phyloP scores from a whole-genome alignment of 2,888 invertebrate genomes.

The Charanyca ferruginea region DNA sequence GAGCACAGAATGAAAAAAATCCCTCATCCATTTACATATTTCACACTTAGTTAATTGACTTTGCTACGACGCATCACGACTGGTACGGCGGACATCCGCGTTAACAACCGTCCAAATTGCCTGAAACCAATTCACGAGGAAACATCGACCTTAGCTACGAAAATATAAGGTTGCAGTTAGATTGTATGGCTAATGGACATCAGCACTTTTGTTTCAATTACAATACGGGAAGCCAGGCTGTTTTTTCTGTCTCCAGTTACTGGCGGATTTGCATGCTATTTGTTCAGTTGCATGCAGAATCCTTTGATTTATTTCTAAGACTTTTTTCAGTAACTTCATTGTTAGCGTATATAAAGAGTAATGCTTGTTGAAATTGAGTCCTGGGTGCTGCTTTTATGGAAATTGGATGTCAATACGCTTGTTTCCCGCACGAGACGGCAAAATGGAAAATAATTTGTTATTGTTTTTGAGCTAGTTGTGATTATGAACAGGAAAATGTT shows the following conservation, averaged over 20 bases:
- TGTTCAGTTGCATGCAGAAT: constrained; percentile 60
- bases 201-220: constrained; percentile 73
- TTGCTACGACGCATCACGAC: constrained; percentile 70
- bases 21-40: constrained; percentile 77
- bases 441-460: constrained; percentile 33
- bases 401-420: constrained; percentile 50
- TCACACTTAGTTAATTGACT: constrained; percentile 82
- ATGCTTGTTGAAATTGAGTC: constrained; percentile 61
- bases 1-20: constrained; percentile 51
- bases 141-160: constrained; percentile 17
- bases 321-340: constrained; percentile 51
- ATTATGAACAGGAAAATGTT: constrained; percentile 2
- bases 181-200: constrained; percentile 45
- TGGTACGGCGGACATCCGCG: constrained; percentile 69
- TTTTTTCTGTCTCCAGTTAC: constrained; percentile 66
- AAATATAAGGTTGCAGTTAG: constrained; percentile 22
- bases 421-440: constrained; percentile 16
- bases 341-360: constrained; percentile 24
- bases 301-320: constrained; percentile 60
- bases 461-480: constrained; percentile 21
- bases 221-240: constrained; percentile 61
- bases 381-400: constrained; percentile 39
- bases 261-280: constrained; percentile 65
- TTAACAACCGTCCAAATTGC: constrained; percentile 67
- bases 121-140: constrained; percentile 19